Conservation (phyloP, 1,140 invertebrate genomes). For the Anastrepha ludens region DNA sequence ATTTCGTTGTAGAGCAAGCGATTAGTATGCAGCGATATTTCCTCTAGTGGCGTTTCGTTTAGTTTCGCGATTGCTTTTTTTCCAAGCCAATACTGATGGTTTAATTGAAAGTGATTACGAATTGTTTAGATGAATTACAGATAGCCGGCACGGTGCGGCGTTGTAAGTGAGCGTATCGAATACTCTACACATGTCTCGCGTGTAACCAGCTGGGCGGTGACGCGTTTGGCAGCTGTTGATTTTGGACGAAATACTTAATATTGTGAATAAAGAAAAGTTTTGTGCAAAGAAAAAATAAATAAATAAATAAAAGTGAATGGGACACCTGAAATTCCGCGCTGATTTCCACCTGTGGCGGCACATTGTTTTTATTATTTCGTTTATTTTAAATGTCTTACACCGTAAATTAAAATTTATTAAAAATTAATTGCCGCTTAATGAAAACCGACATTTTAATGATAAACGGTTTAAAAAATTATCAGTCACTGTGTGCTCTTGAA, state of each 20-base stretch:
- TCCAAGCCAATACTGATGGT: background rate
- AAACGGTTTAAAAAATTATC: constrained; percentile 19
- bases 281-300: background rate
- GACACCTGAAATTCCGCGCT: background rate
- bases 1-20: constrained; percentile 32
- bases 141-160: background rate
- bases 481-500: background rate
- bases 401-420: constrained; percentile 36
- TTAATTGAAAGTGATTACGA: constrained; percentile 40
- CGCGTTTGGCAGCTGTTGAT: background rate
- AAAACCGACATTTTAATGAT: constrained; percentile 13
- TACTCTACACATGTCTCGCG: background rate
- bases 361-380: no score
- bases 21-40: background rate
- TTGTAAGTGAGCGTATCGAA: background rate
- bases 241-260: background rate
- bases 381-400: background rate
- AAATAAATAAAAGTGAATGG: no score
- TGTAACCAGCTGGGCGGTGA: constrained; percentile 15
- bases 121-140: background rate
- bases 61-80: background rate
- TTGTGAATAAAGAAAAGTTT: no score
- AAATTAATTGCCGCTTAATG: constrained; percentile 38
- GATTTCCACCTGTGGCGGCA: background rate
- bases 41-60: background rate